Evolutionary conservation across 2,888 invertebrate genomes (phyloP).

Genomic region (Sthenelais limicola): DNA sequence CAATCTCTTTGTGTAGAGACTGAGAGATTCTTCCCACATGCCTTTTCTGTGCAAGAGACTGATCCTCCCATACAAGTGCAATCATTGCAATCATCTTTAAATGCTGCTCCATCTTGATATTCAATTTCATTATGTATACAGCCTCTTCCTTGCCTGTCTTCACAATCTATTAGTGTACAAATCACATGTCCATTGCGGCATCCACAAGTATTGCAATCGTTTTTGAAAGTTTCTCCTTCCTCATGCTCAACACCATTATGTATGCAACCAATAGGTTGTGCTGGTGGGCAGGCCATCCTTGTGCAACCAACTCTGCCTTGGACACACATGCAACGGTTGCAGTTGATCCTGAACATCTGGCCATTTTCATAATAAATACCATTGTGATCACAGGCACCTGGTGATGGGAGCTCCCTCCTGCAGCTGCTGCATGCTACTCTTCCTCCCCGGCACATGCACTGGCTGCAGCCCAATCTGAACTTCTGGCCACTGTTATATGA

Average conservation of each 20-base stretch:
- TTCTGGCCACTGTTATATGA: no score
- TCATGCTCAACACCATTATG: neutral
- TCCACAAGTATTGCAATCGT: constrained; percentile 4
- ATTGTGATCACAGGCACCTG: neutral
- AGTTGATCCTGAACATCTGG: neutral
- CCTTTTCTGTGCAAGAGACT: no score
- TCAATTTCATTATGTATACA: no score
- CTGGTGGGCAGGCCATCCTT: neutral
- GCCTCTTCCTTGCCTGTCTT: no score
- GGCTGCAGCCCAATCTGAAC: no score
- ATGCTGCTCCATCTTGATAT: no score
- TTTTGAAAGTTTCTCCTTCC: neutral
- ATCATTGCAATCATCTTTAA: no score
- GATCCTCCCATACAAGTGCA: no score
- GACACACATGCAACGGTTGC: constrained; percentile 10
- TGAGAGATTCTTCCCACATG: no score
- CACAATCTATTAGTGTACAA: neutral
- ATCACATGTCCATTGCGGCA: neutral
- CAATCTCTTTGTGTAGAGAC: no score
- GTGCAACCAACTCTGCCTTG: constrained; percentile 3
- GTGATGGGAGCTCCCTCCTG: neutral
- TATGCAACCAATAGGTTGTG: no score
- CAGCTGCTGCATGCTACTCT: neutral
- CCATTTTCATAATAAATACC: neutral
- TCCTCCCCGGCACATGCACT: no score